A percentile compares a stretch with the other conserved stretches of the same genome.
Conservation (phyloP, 2,888 invertebrate genomes). For the Homarus gammarus region DNA sequence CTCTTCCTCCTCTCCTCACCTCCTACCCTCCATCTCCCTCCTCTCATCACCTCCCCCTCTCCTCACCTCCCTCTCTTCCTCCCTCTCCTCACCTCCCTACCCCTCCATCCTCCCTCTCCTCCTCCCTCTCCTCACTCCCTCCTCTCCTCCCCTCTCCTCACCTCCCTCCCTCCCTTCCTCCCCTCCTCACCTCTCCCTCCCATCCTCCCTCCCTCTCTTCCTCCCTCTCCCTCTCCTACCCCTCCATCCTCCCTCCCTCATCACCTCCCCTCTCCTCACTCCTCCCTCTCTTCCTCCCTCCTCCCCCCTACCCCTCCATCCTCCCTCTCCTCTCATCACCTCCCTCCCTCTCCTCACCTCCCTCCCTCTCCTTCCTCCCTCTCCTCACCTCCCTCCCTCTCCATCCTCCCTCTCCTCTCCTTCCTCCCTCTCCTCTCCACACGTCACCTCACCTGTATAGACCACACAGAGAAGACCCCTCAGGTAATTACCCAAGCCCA, state of each 20-base stretch:
- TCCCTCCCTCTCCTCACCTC: neutral
- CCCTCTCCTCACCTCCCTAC: too few species aligned
- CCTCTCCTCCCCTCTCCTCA: neutral
- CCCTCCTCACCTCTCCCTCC: neutral
- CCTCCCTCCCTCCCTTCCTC: neutral
- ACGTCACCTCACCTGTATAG: too few species aligned
- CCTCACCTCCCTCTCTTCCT: too few species aligned
- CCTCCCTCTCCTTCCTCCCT: neutral
- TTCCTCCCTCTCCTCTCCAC: too few species aligned
- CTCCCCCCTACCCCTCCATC: neutral
- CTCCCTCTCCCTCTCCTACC: too few species aligned
- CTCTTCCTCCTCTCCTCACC: neutral
- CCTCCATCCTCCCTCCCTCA: neutral
- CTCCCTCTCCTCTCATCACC: neutral
- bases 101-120: too few species aligned
- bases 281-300: neutral
- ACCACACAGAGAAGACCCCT: too few species aligned
- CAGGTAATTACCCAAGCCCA: too few species aligned
- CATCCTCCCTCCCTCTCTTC: too few species aligned
- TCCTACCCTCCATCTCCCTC: neutral
- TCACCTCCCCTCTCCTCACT: neutral
- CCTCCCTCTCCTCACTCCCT: neutral
- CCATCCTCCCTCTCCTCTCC: neutral
- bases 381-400: neutral
- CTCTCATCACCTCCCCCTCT: too few species aligned